Base-by-base conservation (phyloP, 2,113 vertebrate species). In the Albula glossodonta region DNA sequence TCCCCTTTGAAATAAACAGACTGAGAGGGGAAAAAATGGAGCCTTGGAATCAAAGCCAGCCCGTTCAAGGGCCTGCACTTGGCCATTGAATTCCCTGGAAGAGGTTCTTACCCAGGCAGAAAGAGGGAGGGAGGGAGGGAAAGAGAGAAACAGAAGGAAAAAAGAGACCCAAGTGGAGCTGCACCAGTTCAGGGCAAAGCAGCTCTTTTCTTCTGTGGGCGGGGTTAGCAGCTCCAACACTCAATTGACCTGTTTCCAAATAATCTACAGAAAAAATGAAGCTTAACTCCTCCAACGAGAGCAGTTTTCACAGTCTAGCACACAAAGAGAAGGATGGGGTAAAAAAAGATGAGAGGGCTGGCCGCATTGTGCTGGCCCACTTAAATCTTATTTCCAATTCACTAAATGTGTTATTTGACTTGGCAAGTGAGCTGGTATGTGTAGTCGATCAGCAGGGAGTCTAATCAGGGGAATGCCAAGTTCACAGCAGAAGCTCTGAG, bases 351-450 rank as follows among this genome's bases (percentile, higher is more conserved):
- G 95, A 97, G 95, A 97, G 93, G 90, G 89, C 92, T 96, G 96
- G 96, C 94, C 87, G 94, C 95, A 96, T 97, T 98, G 95, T 97
- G 94, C 93, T 94, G 95, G 92, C 95, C 96, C 95, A 97, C 97
- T 98, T 97, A 98, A 97, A 97, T 97, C 96, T 96, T 96, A 96
- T 96, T 97, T 97, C 95, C 95, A 97, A 97, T 97, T 97, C 96
- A 97, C 96, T 97, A 96, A 97, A 97, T 97, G 97, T 97, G 96
- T 97, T 98, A 97, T 98, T 98, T 98, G 96, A 97, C 96, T 98
- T 98, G 97, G 97, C 97, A 98, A 97, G 96, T 95, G 95, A 96
- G 93, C 94, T 94, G 94, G 96, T 96, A 95, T 97, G 96, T 96
- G 96, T 96, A 96, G 95, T 93, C 94, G 94, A 96, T 96, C 96